Percentiles rank a stretch among this genome's conserved stretches.
Evolutionary conservation across 2,113 vertebrate species (phyloP).

Genomic region (Rhinolophus ferrumequinum): DNA sequence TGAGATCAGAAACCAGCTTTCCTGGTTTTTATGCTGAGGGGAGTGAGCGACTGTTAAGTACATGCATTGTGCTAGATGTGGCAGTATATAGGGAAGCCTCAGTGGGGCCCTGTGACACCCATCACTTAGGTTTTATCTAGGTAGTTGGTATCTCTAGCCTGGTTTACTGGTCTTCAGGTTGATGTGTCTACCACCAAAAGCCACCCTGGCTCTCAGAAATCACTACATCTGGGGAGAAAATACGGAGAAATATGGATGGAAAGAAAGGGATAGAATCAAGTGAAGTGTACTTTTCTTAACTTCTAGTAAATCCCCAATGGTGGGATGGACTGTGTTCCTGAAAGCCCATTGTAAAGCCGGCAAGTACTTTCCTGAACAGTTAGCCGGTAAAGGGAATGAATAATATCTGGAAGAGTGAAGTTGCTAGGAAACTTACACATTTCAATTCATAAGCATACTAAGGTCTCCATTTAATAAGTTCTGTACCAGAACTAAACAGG

Average conservation of each 20-base stretch:
- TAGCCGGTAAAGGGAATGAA: background rate
- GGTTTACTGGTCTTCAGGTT: background rate
- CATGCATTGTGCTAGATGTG: background rate
- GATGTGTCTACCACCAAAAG: background rate
- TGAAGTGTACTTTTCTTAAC: background rate
- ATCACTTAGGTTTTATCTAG: background rate
- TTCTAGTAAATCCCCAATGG: constrained; percentile 5
- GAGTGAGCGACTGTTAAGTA: background rate
- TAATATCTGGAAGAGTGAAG: constrained; percentile 12
- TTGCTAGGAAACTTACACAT: constrained; percentile 57
- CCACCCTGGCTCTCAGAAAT: background rate
- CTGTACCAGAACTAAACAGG: background rate
- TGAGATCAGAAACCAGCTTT: background rate
- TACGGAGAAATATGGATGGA: background rate
- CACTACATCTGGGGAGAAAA: background rate
- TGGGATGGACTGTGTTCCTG: background rate
- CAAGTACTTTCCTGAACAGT: background rate
- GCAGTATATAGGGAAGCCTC: background rate
- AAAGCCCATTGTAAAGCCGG: background rate
- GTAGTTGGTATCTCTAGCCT: background rate
- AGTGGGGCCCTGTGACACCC: background rate
- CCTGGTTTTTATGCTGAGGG: background rate
- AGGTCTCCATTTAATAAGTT: constrained; percentile 22
- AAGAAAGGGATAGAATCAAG: background rate
- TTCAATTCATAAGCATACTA: background rate